phyloP scores from a whole-genome alignment of 37 sponge, comb jelly and placozoan genomes.

The Ephydatia muelleri region DNA sequence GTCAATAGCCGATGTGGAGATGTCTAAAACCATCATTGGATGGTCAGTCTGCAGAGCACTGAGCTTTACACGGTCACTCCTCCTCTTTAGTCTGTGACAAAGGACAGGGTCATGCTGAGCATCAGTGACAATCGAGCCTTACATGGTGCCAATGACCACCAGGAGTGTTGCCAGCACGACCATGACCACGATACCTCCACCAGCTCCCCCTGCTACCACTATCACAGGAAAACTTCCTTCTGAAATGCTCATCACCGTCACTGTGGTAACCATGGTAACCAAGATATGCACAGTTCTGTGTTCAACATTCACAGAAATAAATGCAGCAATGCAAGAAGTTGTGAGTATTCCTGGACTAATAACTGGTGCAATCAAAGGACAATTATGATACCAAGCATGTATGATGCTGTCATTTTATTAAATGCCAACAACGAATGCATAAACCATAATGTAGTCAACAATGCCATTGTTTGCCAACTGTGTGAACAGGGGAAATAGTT shows the following conservation, averaged over 20 bases:
- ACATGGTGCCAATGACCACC: not conserved
- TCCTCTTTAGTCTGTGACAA: not conserved
- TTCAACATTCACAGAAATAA: not conserved
- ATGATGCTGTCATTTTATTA: too few species aligned
- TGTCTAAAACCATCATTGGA: too few species aligned
- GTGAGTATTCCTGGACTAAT: too few species aligned
- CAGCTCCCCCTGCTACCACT: not conserved
- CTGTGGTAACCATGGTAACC: not conserved
- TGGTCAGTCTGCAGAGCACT: not conserved
- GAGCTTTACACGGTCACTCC: not conserved
- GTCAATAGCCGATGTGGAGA: too few species aligned
- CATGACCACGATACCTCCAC: not conserved
- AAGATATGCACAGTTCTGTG: not conserved
- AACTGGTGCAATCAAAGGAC: too few species aligned
- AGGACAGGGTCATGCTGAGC: not conserved
- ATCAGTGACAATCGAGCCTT: not conserved
- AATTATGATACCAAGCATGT: too few species aligned
- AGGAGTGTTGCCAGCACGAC: not conserved
- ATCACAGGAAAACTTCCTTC: not conserved
- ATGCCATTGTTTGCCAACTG: too few species aligned
- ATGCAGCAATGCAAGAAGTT: not conserved
- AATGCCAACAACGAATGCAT: too few species aligned
- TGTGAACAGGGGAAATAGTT: too few species aligned
- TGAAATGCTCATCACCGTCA: not conserved
- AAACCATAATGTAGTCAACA: too few species aligned